Percentiles rank a stretch among this genome's conserved stretches.
Conservation (phyloP, 2,888 invertebrate species). For the Schizotus pectinicornis region DNA sequence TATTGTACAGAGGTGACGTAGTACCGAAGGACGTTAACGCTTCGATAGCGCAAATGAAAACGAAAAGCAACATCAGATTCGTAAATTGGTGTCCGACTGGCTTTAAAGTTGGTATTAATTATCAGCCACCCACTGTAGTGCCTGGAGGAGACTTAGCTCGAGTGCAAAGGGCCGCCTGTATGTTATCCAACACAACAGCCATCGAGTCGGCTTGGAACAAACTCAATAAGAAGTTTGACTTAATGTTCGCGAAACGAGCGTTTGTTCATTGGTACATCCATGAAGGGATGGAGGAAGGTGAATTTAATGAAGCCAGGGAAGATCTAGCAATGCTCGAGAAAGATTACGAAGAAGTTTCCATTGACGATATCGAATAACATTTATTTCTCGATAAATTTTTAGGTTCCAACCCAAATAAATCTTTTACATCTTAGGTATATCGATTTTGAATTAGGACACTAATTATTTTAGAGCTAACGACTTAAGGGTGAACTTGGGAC, state of each 20-base stretch:
- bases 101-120: slow-evolving; percentile 71
- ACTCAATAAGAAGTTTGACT: slow-evolving; percentile 91
- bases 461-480: background rate
- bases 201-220: slow-evolving; percentile 90
- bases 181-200: slow-evolving; percentile 90
- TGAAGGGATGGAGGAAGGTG: slow-evolving; percentile 83
- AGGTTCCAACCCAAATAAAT: background rate
- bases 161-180: slow-evolving; percentile 87
- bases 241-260: slow-evolving; percentile 92
- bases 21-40: slow-evolving; percentile 89
- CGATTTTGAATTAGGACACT: background rate
- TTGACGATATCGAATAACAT: slow-evolving; percentile 56
- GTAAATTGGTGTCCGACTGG: slow-evolving; percentile 97
- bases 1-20: slow-evolving; percentile 88
- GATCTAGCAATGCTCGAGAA: slow-evolving; percentile 76
- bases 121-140: slow-evolving; percentile 78
- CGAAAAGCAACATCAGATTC: slow-evolving; percentile 79
- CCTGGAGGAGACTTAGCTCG: slow-evolving; percentile 80
- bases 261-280: slow-evolving; percentile 92
- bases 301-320: slow-evolving; percentile 82
- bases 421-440: slow-evolving; percentile 2
- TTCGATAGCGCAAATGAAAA: slow-evolving; percentile 80
- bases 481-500: slow-evolving; percentile 17
- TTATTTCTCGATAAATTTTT: slow-evolving; percentile 3
- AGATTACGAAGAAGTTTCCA: slow-evolving; percentile 78